Base-by-base conservation (phyloP, 2,888 invertebrate species). In the Drosophila suboccidentalis region DNA sequence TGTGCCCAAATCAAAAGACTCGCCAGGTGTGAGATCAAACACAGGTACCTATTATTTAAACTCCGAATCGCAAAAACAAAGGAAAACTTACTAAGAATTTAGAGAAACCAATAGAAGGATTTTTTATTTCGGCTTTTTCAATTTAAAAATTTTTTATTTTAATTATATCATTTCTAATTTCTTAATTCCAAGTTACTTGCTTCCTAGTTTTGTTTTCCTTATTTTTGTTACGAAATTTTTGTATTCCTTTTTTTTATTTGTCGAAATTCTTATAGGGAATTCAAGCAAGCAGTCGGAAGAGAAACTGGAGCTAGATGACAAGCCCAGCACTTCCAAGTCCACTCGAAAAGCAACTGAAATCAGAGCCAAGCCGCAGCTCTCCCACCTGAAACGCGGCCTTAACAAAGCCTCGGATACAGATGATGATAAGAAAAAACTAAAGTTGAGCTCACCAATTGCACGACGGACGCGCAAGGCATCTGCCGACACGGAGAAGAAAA, bases 391-490 rank as follows among this genome's bases (percentile, higher is more conserved):
- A 51, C 70, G 85, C 11, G 41, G 32, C 11, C n/a, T n/a, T 2
- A 34, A 58, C 4, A 54, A 55, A 17, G n/a, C 44, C 4, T 0
- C 58, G 0, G 54, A 46, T 6, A 11, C 38, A 13, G 63, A 58
- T 9, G 66, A 26, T 1, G 66, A 29, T 1, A 49, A 19, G 15
- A 87, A 75, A 53, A 78, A 76, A 19, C n/a, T 60, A 1, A 84
- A 71, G 43, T 8, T 71, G 26, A n/a, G 38, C 9, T 71, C 80
- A 1, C 89, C 91, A 0, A 71, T 88, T 9, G 87, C 88, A 4
- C 60, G 78, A 32, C 88, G 89, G 4, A 90, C 91, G 1, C 81
- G 88, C 6, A 63, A 72, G 26, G 72, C 78, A 13, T 68, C 74
- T 4, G 34, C 43, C 1, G 78, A 74, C 8, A 50, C 51, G 41